These are phyloP conservation scores for Phyllostomus discolor DNA, from an alignment of 2,113 vertebrate genomes.

Conservation along the genomic window DNA sequence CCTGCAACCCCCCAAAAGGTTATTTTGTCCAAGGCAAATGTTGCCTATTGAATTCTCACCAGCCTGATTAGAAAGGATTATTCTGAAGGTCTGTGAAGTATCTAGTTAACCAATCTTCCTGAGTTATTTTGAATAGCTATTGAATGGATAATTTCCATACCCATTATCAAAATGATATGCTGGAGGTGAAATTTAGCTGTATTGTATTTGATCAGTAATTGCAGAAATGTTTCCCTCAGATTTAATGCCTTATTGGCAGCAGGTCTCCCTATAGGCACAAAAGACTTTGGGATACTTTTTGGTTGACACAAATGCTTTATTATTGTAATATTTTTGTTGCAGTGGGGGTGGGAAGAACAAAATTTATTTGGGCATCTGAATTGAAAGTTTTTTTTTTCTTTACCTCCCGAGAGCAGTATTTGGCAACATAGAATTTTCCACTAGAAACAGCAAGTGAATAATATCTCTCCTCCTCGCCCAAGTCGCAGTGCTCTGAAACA, in stretches of 20 bases:
- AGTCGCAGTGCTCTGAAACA: not conserved
- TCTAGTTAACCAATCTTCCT: conserved; percentile 81
- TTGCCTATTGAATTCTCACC: conserved; percentile 72
- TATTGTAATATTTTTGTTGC: conserved; percentile 77
- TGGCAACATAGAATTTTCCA: conserved; percentile 47
- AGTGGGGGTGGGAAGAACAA: conserved; percentile 42
- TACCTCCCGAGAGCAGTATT: conserved; percentile 68
- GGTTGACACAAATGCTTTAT: conserved; percentile 77
- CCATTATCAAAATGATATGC: conserved; percentile 82
- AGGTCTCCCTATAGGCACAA: conserved; percentile 75
- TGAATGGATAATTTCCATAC: conserved; percentile 84
- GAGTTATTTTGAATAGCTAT: conserved; percentile 83
- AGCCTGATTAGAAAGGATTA: conserved; percentile 80
- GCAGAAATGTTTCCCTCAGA: conserved; percentile 79
- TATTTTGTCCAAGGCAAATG: conserved; percentile 56
- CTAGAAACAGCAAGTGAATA: conserved; percentile 10
- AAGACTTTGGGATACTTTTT: conserved; percentile 81
- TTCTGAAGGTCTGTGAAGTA: conserved; percentile 78
- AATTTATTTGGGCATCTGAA: conserved; percentile 75
- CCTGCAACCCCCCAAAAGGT: conserved; percentile 25
- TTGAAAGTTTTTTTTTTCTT: conserved; percentile 63
- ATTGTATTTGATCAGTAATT: conserved; percentile 84
- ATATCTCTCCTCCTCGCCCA: not conserved
- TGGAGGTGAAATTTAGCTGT: conserved; percentile 79
- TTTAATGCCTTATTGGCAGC: conserved; percentile 76